phyloP scores from a whole-genome alignment of 2,888 invertebrate genomes.

The Cheilosia variabilis region DNA sequence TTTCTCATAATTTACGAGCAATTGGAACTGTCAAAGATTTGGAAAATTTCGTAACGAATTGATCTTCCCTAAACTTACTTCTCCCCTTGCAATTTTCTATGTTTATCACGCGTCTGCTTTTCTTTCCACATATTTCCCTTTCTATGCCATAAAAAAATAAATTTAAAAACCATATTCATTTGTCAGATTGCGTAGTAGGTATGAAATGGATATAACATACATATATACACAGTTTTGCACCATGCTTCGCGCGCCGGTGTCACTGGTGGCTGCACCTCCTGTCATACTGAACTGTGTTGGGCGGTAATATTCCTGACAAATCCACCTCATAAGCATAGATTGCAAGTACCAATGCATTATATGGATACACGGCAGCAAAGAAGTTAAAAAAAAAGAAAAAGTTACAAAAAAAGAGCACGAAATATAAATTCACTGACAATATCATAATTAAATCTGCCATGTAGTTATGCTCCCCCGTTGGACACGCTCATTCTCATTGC shows the following conservation, averaged over 20 bases:
- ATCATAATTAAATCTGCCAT: constrained; percentile 37
- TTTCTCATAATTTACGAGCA: no score
- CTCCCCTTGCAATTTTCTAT: no score
- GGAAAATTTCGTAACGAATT: no score
- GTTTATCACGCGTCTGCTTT: no score
- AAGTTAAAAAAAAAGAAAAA: constrained; percentile 28
- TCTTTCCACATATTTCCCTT: no score
- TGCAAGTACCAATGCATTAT: background rate
- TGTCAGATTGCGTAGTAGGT: constrained; percentile 5
- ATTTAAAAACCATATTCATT: constrained; percentile 9
- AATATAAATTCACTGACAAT: constrained; percentile 29
- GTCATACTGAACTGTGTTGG: constrained; percentile 1
- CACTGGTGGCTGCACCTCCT: constrained; percentile 13
- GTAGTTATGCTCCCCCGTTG: constrained; percentile 15
- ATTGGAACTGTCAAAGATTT: no score
- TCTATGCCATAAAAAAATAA: background rate
- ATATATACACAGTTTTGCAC: constrained; percentile 13
- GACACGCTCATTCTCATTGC: constrained; percentile 10
- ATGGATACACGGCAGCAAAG: background rate
- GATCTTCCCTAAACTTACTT: no score
- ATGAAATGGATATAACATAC: background rate
- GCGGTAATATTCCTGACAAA: constrained; percentile 21
- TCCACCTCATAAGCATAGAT: background rate
- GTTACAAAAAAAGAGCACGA: background rate
- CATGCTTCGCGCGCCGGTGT: constrained; percentile 15